Conservation (phyloP, 1,140 invertebrate genomes). For the Spodoptera frugiperda region DNA sequence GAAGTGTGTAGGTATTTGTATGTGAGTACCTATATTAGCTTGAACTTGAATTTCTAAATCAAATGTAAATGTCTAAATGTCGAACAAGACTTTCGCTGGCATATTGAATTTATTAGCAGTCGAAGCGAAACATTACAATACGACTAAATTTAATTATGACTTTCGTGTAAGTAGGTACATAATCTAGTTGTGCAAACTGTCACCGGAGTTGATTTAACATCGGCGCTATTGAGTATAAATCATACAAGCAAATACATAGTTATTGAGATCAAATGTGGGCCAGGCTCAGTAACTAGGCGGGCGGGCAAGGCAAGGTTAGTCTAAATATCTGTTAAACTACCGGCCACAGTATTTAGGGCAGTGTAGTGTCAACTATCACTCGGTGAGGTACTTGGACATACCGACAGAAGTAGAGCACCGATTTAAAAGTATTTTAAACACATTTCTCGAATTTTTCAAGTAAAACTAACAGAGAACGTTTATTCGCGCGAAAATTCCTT, state of each 20-base stretch:
- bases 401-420: background rate
- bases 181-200: background rate
- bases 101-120: conserved; percentile 27
- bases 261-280: conserved; percentile 54
- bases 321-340: conserved; percentile 46
- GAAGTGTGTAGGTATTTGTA: background rate
- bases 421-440: conserved; percentile 15
- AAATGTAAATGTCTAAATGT: too few species aligned
- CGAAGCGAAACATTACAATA: conserved; percentile 7
- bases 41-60: conserved; percentile 25
- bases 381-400: background rate
- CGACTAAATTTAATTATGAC: conserved; percentile 34
- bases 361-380: conserved; percentile 43
- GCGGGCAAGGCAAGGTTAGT: conserved; percentile 45
- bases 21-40: background rate
- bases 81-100: background rate
- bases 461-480: background rate
- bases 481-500: conserved; percentile 11
- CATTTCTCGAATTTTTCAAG: background rate
- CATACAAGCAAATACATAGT: conserved; percentile 31
- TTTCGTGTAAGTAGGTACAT: conserved; percentile 20
- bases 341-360: conserved; percentile 38
- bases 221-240: conserved; percentile 30
- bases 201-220: conserved; percentile 42
- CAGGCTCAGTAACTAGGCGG: conserved; percentile 44